Base-by-base conservation (phyloP, 2,888 invertebrate species). In the Tiliacea aurago region DNA sequence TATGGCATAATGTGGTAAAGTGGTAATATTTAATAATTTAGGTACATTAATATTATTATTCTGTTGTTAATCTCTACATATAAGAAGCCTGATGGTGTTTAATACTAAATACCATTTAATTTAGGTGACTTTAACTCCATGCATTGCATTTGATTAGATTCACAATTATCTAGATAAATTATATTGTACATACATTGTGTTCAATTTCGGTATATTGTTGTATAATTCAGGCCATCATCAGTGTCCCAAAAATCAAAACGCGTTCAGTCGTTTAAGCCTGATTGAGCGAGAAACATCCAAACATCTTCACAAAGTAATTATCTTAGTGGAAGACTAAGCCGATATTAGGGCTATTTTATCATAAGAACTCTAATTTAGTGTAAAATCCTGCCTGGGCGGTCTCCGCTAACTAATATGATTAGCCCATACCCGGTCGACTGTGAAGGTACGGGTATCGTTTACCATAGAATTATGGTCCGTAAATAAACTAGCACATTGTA, bases 321-420 rank as follows among this genome's bases (percentile, higher is more conserved):
- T 9, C 9, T n/a, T 43, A 49, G 0, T 63, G 9, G 41, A 51
- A 70, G 15, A 18, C 20, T 70, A 62, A 49, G 7, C 45, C 6
- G n/a, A n/a, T 43, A 10, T 20, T 18, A 18, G 18, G 11, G 13
- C 4, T 74, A 74, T 74, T 74, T 74, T 62, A 43, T 49, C 37
- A 7, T 37, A 43, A 68, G 47, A 76, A 81, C 65, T 79, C 70
- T 81, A 79, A 80, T 86, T 80, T 79, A 71, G 80, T 80, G 84
- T 86, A 62, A 76, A 85, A 81, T 76, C 64, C 75, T 68, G 64
- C 37, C n/a, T 51, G 64, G 28, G 55, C 41, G 37, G 67, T 61
- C 28, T 61, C 43, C 23, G 45, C 33, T 67, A 58, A 59, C 77
- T 80, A 78, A 80, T 68, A 66, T 80, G 65, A 84, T 82, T 78